These are phyloP conservation scores for Bos taurus DNA, from an alignment of 2,113 vertebrate genomes.

Conservation along the genomic window ARS-UCD2.0 NC_037336.1:19853001-19853500, in stretches of 20 bases:
- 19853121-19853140: background rate
- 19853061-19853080: background rate
- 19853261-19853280: background rate
- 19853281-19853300: rapidly evolving
- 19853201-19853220: background rate
- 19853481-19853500: background rate
- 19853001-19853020: background rate
- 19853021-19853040: background rate
- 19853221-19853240: background rate
- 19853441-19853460: background rate
- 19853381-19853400: background rate
- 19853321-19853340: background rate
- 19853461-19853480: background rate
- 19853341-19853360: background rate
- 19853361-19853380: background rate
- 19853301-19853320: background rate
- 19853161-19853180: background rate
- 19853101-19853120: background rate
- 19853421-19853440: background rate
- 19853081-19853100: background rate
- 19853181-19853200: background rate
- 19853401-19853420: background rate
- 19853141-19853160: background rate
- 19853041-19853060: background rate
- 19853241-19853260: background rate